phyloP scores from a whole-genome alignment of 2,888 invertebrate genomes.

The Conomelus anceps region DNA sequence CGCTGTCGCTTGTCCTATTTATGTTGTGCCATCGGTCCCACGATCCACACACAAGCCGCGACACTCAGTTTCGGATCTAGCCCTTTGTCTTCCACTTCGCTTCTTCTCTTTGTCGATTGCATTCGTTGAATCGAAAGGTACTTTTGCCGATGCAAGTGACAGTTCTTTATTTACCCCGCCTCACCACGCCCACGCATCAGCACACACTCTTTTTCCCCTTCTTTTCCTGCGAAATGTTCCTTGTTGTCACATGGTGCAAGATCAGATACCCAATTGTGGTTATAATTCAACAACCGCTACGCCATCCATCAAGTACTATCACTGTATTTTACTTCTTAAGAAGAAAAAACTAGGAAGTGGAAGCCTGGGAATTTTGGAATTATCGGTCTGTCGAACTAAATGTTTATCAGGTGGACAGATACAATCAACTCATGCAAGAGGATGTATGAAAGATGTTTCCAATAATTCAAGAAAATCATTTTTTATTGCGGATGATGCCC shows the following conservation, averaged over 20 bases:
- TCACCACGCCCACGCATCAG: background rate
- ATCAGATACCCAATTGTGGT: background rate
- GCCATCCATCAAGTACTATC: background rate
- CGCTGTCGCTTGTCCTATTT: background rate
- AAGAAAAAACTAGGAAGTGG: no score
- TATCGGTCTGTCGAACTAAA: no score
- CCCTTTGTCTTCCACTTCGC: background rate
- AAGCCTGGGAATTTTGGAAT: background rate
- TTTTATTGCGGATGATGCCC: no score
- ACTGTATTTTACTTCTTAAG: no score
- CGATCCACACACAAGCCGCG: no score
- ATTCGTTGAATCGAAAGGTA: no score
- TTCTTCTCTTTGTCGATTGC: background rate
- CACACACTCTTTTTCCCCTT: background rate
- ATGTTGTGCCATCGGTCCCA: no score
- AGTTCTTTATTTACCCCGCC: background rate
- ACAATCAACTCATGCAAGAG: no score
- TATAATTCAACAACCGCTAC: background rate
- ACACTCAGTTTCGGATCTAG: background rate
- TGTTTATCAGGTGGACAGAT: no score
- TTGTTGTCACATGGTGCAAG: background rate
- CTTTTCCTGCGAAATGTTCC: background rate
- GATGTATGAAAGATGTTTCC: no score
- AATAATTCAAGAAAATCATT: no score
- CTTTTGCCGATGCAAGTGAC: background rate